Evolutionary conservation across 2,113 vertebrate genomes (phyloP).

Genomic region (Lophotis ruficrista): DNA sequence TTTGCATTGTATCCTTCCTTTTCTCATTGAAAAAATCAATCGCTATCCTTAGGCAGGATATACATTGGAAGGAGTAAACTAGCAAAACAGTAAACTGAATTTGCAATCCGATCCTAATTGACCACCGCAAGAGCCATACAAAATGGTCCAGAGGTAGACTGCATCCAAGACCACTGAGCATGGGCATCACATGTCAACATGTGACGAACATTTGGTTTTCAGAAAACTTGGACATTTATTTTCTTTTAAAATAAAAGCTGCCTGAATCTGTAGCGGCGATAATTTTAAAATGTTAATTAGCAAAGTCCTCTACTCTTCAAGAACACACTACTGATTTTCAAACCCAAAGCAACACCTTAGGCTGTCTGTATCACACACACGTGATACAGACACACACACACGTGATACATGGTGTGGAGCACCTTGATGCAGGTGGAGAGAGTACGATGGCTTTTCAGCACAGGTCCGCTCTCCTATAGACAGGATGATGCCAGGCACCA

Average conservation of each 20-base stretch:
- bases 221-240: background rate
- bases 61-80: background rate
- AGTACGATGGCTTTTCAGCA: background rate
- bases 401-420: rapidly evolving
- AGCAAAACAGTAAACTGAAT: background rate
- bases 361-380: background rate
- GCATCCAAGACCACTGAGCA: background rate
- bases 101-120: background rate
- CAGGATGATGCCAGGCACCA: background rate
- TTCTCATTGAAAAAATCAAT: constrained; percentile 1
- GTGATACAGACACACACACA: too few relatives aligned
- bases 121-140: background rate
- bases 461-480: background rate
- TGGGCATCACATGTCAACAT: rapidly evolving
- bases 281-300: background rate
- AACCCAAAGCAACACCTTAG: background rate
- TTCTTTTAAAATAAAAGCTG: background rate
- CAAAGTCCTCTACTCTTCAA: background rate
- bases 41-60: background rate
- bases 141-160: background rate
- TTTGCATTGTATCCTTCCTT: constrained; percentile 2
- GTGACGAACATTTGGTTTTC: background rate
- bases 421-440: background rate
- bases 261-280: background rate
- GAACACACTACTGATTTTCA: background rate